Conservation (phyloP, 2,888 invertebrate species). For the Patella caerulea region DNA sequence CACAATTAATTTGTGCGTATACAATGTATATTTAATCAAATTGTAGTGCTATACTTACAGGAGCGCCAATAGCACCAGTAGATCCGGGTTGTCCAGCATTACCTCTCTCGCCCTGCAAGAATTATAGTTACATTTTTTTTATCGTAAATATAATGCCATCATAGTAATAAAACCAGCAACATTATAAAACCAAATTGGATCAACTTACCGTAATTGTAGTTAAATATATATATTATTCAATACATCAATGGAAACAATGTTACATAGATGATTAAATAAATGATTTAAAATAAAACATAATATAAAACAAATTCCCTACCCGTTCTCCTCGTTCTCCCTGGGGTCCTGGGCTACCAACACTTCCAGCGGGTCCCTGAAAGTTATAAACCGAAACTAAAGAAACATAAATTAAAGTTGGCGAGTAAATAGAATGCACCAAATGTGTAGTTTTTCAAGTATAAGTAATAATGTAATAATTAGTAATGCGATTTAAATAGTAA, state of each 20-base stretch:
- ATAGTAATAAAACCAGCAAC: no score
- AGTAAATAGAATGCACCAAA: no score
- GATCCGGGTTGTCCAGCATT: slow-evolving; percentile 78
- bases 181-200: no score
- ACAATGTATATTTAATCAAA: no score
- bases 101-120: slow-evolving; percentile 75
- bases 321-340: slow-evolving; percentile 51
- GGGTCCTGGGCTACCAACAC: slow-evolving; percentile 49
- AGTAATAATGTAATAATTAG: neutral
- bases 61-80: slow-evolving; percentile 47
- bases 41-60: slow-evolving; percentile 41
- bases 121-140: neutral
- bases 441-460: no score
- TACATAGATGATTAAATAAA: no score
- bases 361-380: slow-evolving; percentile 49
- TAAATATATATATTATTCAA: no score
- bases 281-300: no score
- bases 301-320: slow-evolving; percentile 29
- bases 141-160: no score
- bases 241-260: no score
- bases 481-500: neutral
- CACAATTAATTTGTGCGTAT: no score
- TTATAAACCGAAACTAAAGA: neutral
- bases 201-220: no score
- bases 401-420: neutral